Conservation (phyloP, 1,140 invertebrate genomes). For the Saxidomus purpurata region DNA sequence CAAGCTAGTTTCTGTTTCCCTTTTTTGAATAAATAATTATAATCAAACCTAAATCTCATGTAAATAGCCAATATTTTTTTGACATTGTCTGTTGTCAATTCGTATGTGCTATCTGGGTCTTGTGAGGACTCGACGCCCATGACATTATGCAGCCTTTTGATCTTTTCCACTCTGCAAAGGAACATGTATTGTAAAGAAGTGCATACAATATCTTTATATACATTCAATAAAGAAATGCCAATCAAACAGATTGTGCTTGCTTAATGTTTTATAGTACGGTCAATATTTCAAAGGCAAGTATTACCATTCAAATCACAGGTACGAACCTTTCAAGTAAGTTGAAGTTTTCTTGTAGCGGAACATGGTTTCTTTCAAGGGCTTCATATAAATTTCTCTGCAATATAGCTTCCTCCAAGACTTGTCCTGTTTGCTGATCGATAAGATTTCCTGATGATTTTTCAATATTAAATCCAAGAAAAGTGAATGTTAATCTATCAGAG, state of each 20-base stretch:
- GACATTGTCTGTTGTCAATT: slow-evolving; percentile 83
- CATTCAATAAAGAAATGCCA: too few relatives aligned
- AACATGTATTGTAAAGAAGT: too few relatives aligned
- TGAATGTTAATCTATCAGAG: slow-evolving; percentile 79
- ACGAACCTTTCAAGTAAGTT: slow-evolving; percentile 78
- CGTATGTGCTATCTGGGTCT: slow-evolving; percentile 81
- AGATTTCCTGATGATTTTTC: slow-evolving; percentile 77
- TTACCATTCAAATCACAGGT: too few relatives aligned
- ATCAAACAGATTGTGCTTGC: too few relatives aligned
- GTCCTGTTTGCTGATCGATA: slow-evolving; percentile 75
- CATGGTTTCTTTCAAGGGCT: slow-evolving; percentile 74
- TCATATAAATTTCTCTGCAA: slow-evolving; percentile 75
- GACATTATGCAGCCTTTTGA: slow-evolving; percentile 71
- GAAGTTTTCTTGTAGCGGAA: slow-evolving; percentile 82
- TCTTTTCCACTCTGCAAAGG: slow-evolving; percentile 26
- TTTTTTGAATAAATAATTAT: too few relatives aligned
- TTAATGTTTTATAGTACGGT: too few relatives aligned
- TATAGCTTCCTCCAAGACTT: slow-evolving; percentile 71
- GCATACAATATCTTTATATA: too few relatives aligned
- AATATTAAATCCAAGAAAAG: slow-evolving; percentile 84
- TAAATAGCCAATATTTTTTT: slow-evolving; percentile 84
- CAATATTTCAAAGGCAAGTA: too few relatives aligned
- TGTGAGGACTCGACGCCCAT: slow-evolving; percentile 74
- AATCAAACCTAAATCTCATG: slow-evolving; percentile 83
- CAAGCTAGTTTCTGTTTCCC: too few relatives aligned